A percentile compares a stretch with the other conserved stretches of the same genome.
These are phyloP conservation scores for Orthosia incerta DNA, from an alignment of 2,888 invertebrate species.

Conservation along the genomic window DNA sequence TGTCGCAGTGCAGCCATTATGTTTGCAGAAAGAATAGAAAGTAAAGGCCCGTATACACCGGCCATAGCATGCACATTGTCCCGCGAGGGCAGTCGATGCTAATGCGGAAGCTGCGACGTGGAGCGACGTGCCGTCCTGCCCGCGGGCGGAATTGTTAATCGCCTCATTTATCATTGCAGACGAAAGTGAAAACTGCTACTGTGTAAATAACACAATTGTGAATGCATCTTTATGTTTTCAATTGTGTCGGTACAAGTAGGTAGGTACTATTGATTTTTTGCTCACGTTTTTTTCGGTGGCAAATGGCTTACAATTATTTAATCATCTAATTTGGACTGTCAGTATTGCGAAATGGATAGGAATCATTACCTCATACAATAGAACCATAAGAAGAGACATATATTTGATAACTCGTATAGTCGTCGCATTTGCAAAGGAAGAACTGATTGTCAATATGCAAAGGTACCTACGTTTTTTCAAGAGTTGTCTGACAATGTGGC, in stretches of 20 bases:
- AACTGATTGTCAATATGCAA: not conserved
- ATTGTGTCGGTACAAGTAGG: constrained; percentile 25
- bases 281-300: constrained; percentile 15
- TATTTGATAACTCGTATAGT: not conserved
- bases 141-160: constrained; percentile 84
- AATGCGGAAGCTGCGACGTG: constrained; percentile 82
- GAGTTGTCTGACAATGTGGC: constrained; percentile 35
- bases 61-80: constrained; percentile 56
- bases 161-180: constrained; percentile 81
- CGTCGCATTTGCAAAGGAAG: not conserved
- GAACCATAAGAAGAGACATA: constrained; percentile 1
- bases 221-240: constrained; percentile 66
- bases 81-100: constrained; percentile 72
- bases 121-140: constrained; percentile 80
- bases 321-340: constrained; percentile 28
- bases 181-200: constrained; percentile 86
- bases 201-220: constrained; percentile 71
- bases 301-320: constrained; percentile 35
- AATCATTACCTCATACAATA: constrained; percentile 27
- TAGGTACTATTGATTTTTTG: constrained; percentile 18
- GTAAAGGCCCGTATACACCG: constrained; percentile 72
- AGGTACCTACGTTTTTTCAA: constrained; percentile 2
- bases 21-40: constrained; percentile 74
- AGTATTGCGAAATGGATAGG: constrained; percentile 37
- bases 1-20: constrained; percentile 70